Conservation (phyloP, 2,113 vertebrate species). For the Nycticorax nycticorax region DNA sequence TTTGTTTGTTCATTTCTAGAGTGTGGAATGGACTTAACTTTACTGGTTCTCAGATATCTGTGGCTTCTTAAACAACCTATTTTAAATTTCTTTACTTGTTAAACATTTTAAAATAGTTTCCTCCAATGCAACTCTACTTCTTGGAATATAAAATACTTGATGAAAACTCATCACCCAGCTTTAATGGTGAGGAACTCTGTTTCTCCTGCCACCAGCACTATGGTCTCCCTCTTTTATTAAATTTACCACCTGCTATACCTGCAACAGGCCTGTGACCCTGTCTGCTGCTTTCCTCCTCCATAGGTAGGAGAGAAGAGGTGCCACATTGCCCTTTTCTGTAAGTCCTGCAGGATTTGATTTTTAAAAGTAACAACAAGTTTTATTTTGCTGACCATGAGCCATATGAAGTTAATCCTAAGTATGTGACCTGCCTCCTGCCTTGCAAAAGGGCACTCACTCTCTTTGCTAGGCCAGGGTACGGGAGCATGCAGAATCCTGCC, state of each 20-base stretch:
- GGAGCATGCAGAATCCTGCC: neutral
- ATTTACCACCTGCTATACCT: neutral
- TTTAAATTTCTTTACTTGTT: neutral
- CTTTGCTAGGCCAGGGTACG: neutral
- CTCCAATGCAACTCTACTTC: neutral
- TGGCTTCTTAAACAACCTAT: neutral
- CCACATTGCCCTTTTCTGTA: neutral
- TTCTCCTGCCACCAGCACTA: neutral
- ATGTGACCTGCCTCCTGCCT: neutral
- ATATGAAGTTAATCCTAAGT: neutral
- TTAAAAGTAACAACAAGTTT: neutral
- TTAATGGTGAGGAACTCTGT: neutral
- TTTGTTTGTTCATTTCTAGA: neutral
- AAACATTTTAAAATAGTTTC: neutral
- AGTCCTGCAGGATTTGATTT: neutral
- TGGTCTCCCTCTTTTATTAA: neutral
- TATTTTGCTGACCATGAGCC: neutral
- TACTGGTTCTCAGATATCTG: neutral
- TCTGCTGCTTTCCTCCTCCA: neutral
- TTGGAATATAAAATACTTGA: neutral
- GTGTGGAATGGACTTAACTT: neutral
- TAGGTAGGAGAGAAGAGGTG: neutral
- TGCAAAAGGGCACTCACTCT: neutral
- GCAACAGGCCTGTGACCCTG: neutral
- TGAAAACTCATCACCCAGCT: neutral